A percentile compares a stretch with the other conserved stretches of the same genome.
Evolutionary conservation across 1,140 invertebrate genomes (phyloP).

Genomic region (Trichonephila clavipes): DNA sequence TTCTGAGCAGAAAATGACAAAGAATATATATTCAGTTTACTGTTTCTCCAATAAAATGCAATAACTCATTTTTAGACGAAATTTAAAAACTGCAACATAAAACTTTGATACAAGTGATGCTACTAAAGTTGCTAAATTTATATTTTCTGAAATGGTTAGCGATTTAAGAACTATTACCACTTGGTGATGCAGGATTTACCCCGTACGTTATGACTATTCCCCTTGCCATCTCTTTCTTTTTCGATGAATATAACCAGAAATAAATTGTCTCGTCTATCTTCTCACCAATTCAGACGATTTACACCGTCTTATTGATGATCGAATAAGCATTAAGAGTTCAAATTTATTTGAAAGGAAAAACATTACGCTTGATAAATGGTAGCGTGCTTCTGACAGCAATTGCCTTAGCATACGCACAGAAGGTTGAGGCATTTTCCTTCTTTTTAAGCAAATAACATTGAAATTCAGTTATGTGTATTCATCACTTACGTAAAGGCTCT

Average conservation of each 20-base stretch:
- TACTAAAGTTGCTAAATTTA: too few relatives aligned
- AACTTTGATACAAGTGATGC: too few relatives aligned
- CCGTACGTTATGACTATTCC: not conserved
- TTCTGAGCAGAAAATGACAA: too few relatives aligned
- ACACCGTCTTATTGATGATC: slow-evolving; percentile 72
- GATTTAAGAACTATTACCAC: too few relatives aligned
- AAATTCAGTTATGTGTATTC: slow-evolving; percentile 72
- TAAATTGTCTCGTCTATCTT: slow-evolving; percentile 67
- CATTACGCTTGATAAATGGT: slow-evolving; percentile 67
- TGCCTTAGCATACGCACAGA: slow-evolving; percentile 21
- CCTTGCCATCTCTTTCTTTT: not conserved
- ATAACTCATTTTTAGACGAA: too few relatives aligned
- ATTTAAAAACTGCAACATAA: too few relatives aligned
- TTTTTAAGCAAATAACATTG: slow-evolving; percentile 65
- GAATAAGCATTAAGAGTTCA: slow-evolving; percentile 72
- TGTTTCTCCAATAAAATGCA: too few relatives aligned
- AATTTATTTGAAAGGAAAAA: slow-evolving; percentile 72
- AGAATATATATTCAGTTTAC: too few relatives aligned
- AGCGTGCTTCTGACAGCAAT: slow-evolving; percentile 59
- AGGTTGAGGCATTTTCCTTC: not conserved
- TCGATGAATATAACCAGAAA: slow-evolving; percentile 17
- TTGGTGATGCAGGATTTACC: not conserved
- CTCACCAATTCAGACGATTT: slow-evolving; percentile 26
- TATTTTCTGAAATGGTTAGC: too few relatives aligned
- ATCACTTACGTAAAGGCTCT: slow-evolving; percentile 11